Evolutionary conservation across 2,113 vertebrate species (phyloP), one percentile per base, ranked within the genome.

Genomic region (Mustelus asterias): DNA sequence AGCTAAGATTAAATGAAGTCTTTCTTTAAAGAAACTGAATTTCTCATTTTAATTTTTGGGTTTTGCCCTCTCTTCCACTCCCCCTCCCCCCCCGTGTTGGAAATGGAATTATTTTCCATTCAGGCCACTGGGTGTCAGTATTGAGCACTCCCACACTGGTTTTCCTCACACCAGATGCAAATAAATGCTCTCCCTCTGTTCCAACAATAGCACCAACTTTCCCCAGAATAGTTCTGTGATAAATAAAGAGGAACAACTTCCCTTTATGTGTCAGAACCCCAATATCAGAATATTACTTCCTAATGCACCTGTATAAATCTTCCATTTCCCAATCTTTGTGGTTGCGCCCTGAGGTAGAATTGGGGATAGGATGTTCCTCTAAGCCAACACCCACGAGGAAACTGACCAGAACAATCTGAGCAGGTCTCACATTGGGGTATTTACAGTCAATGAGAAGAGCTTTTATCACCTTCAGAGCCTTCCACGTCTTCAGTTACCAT

Each of bases 51-150:
- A 83, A 24, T 92, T 96, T 95, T 96, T 96, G 96, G 70, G 0
- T 95, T 96, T 95, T 96, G 96, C 88, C 54, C 95, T 96, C 96
- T 96, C 0, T 96, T 96, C 96, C 96, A 96, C 5, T 0, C 96
- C 96, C 96, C 96, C 96, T 96, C 18, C 0, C 8, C 0, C 8
- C 48, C 44, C 13, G 18, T 54, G 48, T 26, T 54, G 10, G 22
- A 9, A 88, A 26, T 88, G 85, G 22, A 88, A 22, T 54, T 44
- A 24, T 67, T 92, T 92, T 93, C 20, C 33, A 93, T 93, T 65
- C 89, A 24, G 63, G 18, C 89, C 89, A 65, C 60, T 22, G 3
- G 10, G 16, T 67, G 89, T 93, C 89, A 93, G 60, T 93, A 93
- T 37, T 93, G 33, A 37, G 33, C 89, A 65, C 16, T 37, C 33